phyloP scores from a whole-genome alignment of 1,140 invertebrate genomes.

The Bombus superbus region DNA sequence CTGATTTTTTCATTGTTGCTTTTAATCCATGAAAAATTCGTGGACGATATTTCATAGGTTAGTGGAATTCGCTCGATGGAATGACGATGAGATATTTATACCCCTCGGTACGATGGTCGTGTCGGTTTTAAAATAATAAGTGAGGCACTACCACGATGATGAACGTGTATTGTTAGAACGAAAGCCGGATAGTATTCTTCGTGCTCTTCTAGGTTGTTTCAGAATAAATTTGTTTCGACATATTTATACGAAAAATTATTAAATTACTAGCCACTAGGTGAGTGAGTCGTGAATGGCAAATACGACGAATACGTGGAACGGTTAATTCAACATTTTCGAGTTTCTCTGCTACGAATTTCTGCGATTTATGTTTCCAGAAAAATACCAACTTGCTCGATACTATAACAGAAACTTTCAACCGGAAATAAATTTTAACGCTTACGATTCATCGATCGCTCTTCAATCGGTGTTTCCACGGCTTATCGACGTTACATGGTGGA shows the following conservation, averaged over 20 bases:
- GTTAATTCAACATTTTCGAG: not conserved
- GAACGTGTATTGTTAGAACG: conserved; percentile 1
- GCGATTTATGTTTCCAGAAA: no score
- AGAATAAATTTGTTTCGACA: not conserved
- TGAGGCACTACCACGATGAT: not conserved
- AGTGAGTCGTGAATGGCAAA: not conserved
- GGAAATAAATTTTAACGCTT: not conserved
- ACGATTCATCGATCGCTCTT: not conserved
- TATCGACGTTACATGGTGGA: not conserved
- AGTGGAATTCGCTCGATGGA: not conserved
- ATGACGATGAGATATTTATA: conserved; percentile 9
- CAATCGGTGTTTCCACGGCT: no score
- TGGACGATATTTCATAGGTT: not conserved
- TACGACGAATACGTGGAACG: no score
- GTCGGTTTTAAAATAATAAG: conserved; percentile 7
- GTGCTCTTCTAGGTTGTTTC: not conserved
- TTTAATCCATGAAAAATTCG: not conserved
- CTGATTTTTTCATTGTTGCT: not conserved
- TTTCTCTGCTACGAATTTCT: not conserved
- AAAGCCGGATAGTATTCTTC: not conserved
- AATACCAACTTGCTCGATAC: no score
- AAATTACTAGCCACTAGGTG: not conserved
- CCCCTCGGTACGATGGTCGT: not conserved
- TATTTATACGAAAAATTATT: conserved; percentile 10
- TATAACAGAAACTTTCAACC: not conserved